Conservation (phyloP, 2,113 vertebrate genomes). For the Phrynocephalus versicolor region DNA sequence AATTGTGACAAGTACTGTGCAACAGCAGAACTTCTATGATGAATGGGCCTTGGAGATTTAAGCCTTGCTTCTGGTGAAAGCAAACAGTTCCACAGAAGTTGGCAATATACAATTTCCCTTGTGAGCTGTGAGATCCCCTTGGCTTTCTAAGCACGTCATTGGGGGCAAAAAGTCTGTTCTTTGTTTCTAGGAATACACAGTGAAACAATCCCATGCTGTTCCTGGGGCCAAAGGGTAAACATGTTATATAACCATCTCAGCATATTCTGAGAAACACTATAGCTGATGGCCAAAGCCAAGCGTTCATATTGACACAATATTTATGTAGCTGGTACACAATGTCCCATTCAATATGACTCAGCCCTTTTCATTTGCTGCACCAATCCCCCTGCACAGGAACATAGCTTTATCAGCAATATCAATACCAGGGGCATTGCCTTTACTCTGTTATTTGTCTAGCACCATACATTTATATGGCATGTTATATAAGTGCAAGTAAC, state of each 20-base stretch:
- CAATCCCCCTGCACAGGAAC: background rate
- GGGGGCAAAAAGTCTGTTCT: conserved; percentile 34
- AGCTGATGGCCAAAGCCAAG: background rate
- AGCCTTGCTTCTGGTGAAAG: conserved; percentile 38
- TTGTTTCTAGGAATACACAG: conserved; percentile 64
- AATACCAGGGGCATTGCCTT: background rate
- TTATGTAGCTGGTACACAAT: background rate
- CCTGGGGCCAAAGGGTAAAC: conserved; percentile 5
- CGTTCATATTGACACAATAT: background rate
- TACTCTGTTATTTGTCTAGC: background rate
- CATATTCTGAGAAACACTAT: conserved; percentile 3
- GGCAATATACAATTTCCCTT: conserved; percentile 36
- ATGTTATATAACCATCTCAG: conserved; percentile 17
- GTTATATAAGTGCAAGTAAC: background rate
- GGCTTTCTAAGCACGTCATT: conserved; percentile 38
- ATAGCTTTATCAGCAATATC: background rate
- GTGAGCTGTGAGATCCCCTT: conserved; percentile 41
- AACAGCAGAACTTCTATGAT: conserved; percentile 21
- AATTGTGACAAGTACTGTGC: conserved; percentile 44
- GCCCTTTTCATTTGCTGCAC: background rate
- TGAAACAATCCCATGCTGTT: conserved; percentile 49
- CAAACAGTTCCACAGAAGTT: background rate
- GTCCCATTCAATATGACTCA: background rate
- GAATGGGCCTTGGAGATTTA: conserved; percentile 37
- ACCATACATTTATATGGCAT: conserved; percentile 3